Percentiles rank a stretch among this genome's conserved stretches.
phyloP scores from a whole-genome alignment of 2,888 invertebrate genomes.

The Tricholauxania praeusta region DNA sequence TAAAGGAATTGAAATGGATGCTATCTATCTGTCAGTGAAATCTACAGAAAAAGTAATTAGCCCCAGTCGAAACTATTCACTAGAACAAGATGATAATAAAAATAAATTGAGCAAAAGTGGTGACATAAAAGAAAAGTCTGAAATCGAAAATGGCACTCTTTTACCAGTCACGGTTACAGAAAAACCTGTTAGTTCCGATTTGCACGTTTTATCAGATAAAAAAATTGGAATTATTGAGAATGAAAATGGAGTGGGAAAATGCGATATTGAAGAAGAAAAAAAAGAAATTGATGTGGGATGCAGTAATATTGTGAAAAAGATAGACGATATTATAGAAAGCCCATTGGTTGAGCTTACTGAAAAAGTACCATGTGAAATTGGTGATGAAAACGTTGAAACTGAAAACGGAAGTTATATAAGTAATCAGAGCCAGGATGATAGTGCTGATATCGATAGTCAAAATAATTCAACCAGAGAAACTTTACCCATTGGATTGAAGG shows the following conservation, averaged over 20 bases:
- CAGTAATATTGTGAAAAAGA: not conserved
- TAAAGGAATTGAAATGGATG: conserved; percentile 24
- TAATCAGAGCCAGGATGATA: not conserved
- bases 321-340: not conserved
- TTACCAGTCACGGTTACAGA: too few species aligned
- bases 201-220: not conserved
- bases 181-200: too few species aligned
- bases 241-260: conserved; percentile 19
- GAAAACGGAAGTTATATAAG: not conserved
- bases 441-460: not conserved
- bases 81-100: too few species aligned
- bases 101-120: too few species aligned
- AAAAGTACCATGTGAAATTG: not conserved
- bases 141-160: too few species aligned
- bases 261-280: conserved; percentile 38
- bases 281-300: too few species aligned
- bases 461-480: conserved; percentile 14
- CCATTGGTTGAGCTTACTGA: not conserved
- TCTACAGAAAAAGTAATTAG: not conserved
- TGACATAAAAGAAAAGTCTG: too few species aligned
- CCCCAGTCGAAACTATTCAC: too few species aligned
- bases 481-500: not conserved
- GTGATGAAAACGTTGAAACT: not conserved
- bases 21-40: conserved; percentile 45
- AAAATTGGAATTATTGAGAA: not conserved